Percentiles rank a stretch among this genome's conserved stretches.
Evolutionary conservation across 2,113 vertebrate species (phyloP).

Genomic region (Mungos mungo): DNA sequence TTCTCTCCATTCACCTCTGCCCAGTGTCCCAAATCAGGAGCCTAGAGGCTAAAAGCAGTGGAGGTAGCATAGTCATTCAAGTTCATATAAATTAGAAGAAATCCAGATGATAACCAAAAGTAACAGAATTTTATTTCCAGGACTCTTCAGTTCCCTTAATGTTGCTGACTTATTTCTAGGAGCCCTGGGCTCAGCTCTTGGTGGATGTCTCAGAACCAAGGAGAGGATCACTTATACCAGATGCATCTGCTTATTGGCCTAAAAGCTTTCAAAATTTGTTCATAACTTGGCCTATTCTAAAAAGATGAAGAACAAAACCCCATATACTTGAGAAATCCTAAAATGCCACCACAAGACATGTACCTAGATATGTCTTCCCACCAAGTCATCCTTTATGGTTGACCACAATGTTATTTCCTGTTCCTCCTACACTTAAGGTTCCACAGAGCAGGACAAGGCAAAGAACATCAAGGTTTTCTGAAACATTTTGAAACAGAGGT

Average conservation of each 20-base stretch:
- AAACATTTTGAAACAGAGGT: not conserved
- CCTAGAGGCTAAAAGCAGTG: not conserved
- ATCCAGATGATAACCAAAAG: not conserved
- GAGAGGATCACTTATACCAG: not conserved
- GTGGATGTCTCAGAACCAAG: not conserved
- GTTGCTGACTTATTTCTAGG: not conserved
- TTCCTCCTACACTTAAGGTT: not conserved
- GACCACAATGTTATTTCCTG: not conserved
- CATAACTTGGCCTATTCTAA: not conserved
- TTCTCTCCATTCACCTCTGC: not conserved
- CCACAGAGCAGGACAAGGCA: not conserved
- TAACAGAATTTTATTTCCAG: not conserved
- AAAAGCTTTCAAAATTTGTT: not conserved
- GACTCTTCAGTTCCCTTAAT: not conserved
- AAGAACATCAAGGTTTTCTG: slow-evolving; percentile 29
- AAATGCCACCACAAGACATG: not conserved
- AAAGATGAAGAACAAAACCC: not conserved
- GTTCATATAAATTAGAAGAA: not conserved
- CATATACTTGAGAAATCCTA: not conserved
- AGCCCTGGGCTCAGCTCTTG: not conserved
- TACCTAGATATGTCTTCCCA: not conserved
- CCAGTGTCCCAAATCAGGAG: not conserved
- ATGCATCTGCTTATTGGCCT: not conserved
- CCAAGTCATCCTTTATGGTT: not conserved
- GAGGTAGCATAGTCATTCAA: not conserved